Evolutionary conservation across 2,113 vertebrate species (phyloP), one percentile per base, ranked within the genome.

Genomic region (Marmota monax): DNA sequence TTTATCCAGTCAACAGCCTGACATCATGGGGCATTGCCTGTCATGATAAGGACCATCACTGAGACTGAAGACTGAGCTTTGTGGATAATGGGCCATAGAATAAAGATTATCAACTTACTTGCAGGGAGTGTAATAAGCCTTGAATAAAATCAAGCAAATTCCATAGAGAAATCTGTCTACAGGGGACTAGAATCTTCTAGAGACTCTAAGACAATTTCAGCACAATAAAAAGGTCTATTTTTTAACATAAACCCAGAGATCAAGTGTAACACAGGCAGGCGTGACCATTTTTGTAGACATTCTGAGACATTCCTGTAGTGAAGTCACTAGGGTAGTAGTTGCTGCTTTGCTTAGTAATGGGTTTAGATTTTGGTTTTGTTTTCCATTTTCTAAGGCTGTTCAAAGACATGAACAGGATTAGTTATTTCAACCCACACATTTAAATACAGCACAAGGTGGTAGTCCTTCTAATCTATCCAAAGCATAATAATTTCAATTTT

Each of bases 21-120:
- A 18, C 4, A 6, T 1, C 1, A 0, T 42, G 34, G 51, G 42
- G 22, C 20, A 14, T 27, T 88, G 14, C 56, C 27, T 39, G 25
- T 86, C 42, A 39, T n/a, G 0, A 18, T 11, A 45, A 45, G 8
- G 45, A 1, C 45, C 45, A 45, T 45, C 8, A 45, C 45, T 45
- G 0, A 42, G 27, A 48, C 39, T 37, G 6, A 51, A 23, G 1
- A 23, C 5, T 22, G 39, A 37, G 12, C 56, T 65, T 56, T 22
- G 0, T 51, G 4, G 4, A 45, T n/a, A 17, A 14, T 1, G 11
- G 65, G 27, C 13, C 7, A 3, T 1, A 25, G 18, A 10, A 2
- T 56, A 51, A 70, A 42, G 65, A 86, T 37, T 12, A 12, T 3
- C 7, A 27, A 18, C 11, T 39, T 17, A 37, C 61, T 16, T 1